A percentile compares a stretch with the other conserved stretches of the same genome.
phyloP scores from a whole-genome alignment of 2,888 invertebrate species.

The Oeneis ivallda region DNA sequence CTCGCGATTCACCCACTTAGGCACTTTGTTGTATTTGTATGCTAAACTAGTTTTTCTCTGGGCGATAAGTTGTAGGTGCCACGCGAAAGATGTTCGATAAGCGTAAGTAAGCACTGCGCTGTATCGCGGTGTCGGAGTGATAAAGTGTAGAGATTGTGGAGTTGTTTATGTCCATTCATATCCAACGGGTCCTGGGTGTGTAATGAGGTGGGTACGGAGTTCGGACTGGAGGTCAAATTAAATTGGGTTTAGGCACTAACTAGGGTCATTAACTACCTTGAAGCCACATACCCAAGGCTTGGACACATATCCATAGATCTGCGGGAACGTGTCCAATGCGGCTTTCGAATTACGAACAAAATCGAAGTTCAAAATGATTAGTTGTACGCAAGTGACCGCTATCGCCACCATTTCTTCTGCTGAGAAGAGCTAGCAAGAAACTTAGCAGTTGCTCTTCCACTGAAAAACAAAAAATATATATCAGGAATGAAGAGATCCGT shows the following conservation, averaged over 20 bases:
- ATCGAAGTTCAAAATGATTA: no score
- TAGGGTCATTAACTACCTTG: no score
- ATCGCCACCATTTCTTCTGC: no score
- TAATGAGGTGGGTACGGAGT: conserved; percentile 36
- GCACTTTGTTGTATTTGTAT: conserved; percentile 67
- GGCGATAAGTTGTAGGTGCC: conserved; percentile 53
- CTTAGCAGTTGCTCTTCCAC: no score
- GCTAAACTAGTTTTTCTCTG: conserved; percentile 66
- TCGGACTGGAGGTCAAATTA: conserved; percentile 13
- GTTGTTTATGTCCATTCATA: conserved; percentile 61
- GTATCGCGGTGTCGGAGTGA: conserved; percentile 59
- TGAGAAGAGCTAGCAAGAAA: no score
- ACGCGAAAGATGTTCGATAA: conserved; percentile 62
- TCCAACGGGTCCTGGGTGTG: conserved; percentile 49
- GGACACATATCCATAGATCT: no score
- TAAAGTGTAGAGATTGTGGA: conserved; percentile 58
- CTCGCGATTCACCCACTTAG: conserved; percentile 64
- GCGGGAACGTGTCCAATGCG: no score
- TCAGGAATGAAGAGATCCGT: no score
- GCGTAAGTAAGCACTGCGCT: conserved; percentile 50
- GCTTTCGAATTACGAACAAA: no score
- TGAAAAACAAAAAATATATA: no score
- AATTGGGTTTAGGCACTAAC: background rate
- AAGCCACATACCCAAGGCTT: no score
- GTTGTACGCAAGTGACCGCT: no score